Base-by-base conservation (phyloP, 2,113 vertebrate genomes). In the Casuarius casuarius region DNA sequence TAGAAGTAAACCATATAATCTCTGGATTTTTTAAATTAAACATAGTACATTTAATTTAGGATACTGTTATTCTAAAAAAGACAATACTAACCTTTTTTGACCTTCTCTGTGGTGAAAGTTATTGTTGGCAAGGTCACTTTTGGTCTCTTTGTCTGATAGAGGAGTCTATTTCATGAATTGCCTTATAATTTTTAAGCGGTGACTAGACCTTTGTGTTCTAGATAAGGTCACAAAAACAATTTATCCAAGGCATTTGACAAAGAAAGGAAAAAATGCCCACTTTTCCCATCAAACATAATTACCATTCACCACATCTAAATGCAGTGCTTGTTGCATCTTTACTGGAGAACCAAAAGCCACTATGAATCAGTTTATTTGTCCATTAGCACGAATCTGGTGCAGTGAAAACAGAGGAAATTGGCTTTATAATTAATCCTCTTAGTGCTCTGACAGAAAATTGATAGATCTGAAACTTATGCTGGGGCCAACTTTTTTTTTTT, bases 181-280 rank as follows among this genome's bases (percentile, higher is more conserved):
- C 74, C 74, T 84, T 95, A 61, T 87, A 82, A 94, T 94, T 94
- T 74, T 97, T 74, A 85, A 89, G 85, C 73, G 58, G 46, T 88
- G 93, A 88, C 70, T 93, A 95, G 87, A 90, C 78, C 40, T 87
- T 82, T 95, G 61, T 89, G 65, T 85, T 94, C 68, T 81, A 93
- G 94, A 92, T 89, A 95, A 97, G 26, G 77, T 87, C 91, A 94
- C 40, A 92, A 82, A 94, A 96, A 83, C 74, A 93, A 92, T 96
- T 97, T 91, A 95, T 90, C 49, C 31, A 94, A 94, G 84, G 58
- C 68, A 78, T 84, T 91, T 90, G 71, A 95, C 73, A 94, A 90
- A 89, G 62, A 88, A 85, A 70, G 82, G 51, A 89, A 79, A 94
- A 94, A 89, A 88, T 87, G 52, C 75, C 84, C 73, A 56, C 80